Evolutionary conservation across 2,113 vertebrate genomes (phyloP).

Genomic region (Corythornis vintsioides): DNA sequence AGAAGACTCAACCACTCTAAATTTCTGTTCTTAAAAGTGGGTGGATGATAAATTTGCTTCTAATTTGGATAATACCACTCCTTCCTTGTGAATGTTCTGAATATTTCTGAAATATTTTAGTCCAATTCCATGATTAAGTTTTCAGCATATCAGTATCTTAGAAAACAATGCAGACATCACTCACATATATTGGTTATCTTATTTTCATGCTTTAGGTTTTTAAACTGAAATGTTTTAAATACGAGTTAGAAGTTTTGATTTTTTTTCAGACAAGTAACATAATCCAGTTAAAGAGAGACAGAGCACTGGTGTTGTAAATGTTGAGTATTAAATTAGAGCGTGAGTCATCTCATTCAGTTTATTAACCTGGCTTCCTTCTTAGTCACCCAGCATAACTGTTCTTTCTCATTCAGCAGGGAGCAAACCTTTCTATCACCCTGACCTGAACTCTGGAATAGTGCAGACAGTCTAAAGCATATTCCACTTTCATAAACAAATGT

Average conservation of each 20-base stretch:
- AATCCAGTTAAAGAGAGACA: background rate
- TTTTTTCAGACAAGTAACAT: background rate
- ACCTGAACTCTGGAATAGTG: background rate
- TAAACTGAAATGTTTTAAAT: background rate
- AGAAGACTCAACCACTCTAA: background rate
- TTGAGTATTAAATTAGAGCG: background rate
- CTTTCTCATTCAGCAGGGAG: background rate
- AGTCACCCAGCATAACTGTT: constrained; percentile 9
- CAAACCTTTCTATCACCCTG: background rate
- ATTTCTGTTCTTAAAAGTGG: background rate
- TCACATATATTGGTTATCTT: fast-evolving
- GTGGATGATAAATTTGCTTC: background rate
- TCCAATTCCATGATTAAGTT: background rate
- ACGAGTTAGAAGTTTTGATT: background rate
- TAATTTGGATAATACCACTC: background rate
- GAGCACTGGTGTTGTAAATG: background rate
- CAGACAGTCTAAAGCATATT: background rate
- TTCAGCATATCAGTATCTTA: background rate
- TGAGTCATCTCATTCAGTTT: constrained; percentile 16
- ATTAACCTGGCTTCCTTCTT: constrained; percentile 21
- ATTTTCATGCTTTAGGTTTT: background rate
- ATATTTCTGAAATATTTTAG: background rate
- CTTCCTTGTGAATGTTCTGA: background rate
- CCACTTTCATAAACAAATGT: background rate
- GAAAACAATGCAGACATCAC: background rate